Percentiles rank a stretch among this genome's conserved stretches.
Evolutionary conservation across 2,797 vertebrate genomes (phyloP).

Genomic region (Gymnocypris eckloni): DNA sequence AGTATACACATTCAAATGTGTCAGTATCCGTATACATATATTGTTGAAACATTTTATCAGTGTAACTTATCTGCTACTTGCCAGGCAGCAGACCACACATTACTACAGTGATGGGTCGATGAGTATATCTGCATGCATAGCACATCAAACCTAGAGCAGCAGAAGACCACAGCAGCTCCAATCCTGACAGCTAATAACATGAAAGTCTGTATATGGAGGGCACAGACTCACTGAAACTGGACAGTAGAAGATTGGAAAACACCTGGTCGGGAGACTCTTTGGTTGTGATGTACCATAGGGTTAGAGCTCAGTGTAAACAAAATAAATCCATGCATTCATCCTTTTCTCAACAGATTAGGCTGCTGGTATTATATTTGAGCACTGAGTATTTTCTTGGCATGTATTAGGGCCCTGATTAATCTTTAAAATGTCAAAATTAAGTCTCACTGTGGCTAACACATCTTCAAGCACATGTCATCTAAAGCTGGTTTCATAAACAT

Average conservation of each 20-base stretch:
- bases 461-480: not conserved
- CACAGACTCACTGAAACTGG: not conserved
- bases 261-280: not conserved
- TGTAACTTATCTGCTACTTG: no score
- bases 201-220: not conserved
- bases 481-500: not conserved
- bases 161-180: not conserved
- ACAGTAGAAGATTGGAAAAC: not conserved
- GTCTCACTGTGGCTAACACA: not conserved
- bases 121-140: not conserved
- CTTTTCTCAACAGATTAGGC: not conserved
- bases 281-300: not conserved
- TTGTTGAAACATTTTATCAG: no score
- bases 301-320: not conserved
- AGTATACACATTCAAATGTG: no score
- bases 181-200: constrained; percentile 1
- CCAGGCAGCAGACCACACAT: not conserved
- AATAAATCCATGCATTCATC: not conserved
- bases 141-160: not conserved
- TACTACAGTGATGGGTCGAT: not conserved
- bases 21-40: no score
- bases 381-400: not conserved
- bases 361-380: not conserved
- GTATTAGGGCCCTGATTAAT: not conserved
- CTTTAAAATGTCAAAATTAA: not conserved